phyloP scores from a whole-genome alignment of 30 jellyfish, hydroid and myxozoan species.

The Pseudorhiza aurosa region DNA sequence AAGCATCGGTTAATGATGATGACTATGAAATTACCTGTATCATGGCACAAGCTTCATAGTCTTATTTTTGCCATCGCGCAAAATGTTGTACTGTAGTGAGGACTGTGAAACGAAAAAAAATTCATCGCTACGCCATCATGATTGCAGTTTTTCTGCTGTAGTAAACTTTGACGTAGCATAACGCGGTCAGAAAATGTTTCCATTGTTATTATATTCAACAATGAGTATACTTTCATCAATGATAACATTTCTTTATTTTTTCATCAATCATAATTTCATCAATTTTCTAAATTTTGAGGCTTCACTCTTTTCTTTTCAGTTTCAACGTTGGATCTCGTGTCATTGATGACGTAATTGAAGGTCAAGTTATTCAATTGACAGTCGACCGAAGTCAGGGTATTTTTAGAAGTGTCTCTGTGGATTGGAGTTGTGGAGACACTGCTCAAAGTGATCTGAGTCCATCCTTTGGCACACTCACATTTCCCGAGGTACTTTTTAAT shows the following conservation, averaged over 20 bases:
- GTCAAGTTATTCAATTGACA: conserved; percentile 26
- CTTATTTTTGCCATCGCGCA: too few species aligned
- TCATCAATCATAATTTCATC: not conserved
- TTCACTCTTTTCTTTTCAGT: conserved; percentile 29
- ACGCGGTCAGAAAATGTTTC: too few species aligned
- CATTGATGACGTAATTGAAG: conserved; percentile 59
- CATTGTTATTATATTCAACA: too few species aligned
- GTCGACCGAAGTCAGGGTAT: conserved; percentile 77
- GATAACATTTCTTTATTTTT: not conserved
- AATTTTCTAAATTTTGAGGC: not conserved
- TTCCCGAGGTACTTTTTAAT: conserved; percentile 92
- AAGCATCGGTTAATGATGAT: too few species aligned
- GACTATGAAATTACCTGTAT: too few species aligned
- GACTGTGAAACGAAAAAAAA: too few species aligned
- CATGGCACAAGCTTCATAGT: too few species aligned
- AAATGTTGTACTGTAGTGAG: too few species aligned
- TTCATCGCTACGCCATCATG: too few species aligned
- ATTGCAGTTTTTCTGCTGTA: too few species aligned
- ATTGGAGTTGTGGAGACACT: conserved; percentile 77
- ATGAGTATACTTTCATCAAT: too few species aligned
- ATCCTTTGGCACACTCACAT: conserved; percentile 40
- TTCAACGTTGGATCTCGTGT: conserved; percentile 43
- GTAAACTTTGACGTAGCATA: too few species aligned
- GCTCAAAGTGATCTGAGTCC: conserved; percentile 69
- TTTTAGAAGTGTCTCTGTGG: conserved; percentile 48